Base-by-base conservation (phyloP, 92 coral and sea anemone species). In the Montipora capitata region DNA sequence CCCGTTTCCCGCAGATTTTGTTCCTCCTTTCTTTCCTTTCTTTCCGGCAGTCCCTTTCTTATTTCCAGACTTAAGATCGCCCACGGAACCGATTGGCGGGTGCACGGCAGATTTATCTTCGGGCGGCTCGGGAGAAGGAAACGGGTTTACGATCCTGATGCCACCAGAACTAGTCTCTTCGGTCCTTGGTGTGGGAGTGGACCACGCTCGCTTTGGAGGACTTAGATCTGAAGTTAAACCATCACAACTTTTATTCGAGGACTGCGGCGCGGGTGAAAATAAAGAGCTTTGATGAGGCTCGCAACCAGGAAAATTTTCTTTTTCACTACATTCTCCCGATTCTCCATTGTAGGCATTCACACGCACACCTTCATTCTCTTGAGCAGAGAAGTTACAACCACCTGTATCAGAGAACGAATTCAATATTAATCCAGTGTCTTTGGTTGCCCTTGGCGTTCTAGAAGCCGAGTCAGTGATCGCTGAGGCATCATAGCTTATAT, bases 121-220 rank as follows among this genome's bases (percentile, higher is more conserved):
- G 13, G 95, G 95, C 3, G 98, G 99, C 48, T 77, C 96, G 9
- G 99, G 99, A 13, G 98, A 91, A 1, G 99, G 99, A 81, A 83
- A 98, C 7, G 99, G 93, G 76, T 97, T 98, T 15, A 85, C 79
- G 77, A 96, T 96, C 20, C 83, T 92, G 17, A 96, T 91, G 35
- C 93, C 87, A 63, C 74, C 44, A 3, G 89, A 51, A 14, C 54
- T 82, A 15, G 68, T 76, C 63, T 40, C 92, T 68, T 78, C 84
- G 58, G 6, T 2, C 74, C 87, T 76, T 49, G 81, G 94, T 16
- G 84, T 65, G 48, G 81, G 94, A 39, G 84, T 65, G 40, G 87
- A 48, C 96, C 89, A 89, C 6, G 96, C 96, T 12, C 88, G 58
- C 64, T 77, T 90, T 0, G 91, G 89, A 3, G 75, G 72, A 52